Evolutionary conservation across 1,140 invertebrate species (phyloP).

Genomic region (Camponotus pennsylvanicus): DNA sequence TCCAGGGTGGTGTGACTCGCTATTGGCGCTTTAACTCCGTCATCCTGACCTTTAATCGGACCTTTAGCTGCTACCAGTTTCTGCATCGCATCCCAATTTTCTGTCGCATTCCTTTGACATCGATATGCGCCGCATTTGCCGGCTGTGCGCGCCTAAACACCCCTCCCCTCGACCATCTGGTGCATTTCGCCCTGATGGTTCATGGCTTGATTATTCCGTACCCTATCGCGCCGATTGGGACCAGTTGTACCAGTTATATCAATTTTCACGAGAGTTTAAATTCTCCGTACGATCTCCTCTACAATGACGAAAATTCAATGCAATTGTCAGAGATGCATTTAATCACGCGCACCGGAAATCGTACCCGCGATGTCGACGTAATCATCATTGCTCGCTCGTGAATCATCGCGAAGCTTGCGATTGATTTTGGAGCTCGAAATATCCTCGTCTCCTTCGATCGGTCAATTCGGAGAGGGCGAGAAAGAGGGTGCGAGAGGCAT

Average conservation of each 20-base stretch:
- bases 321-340: not conserved
- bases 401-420: not conserved
- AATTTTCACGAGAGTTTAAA: not conserved
- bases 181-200: not conserved
- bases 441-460: slow-evolving; percentile 57
- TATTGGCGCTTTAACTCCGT: slow-evolving; percentile 25
- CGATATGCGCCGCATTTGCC: slow-evolving; percentile 9
- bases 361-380: not conserved
- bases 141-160: slow-evolving; percentile 23
- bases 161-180: not conserved
- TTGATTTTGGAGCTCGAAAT: slow-evolving; percentile 2
- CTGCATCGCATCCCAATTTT: not conserved
- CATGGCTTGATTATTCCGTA: not conserved
- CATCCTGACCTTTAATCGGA: slow-evolving; percentile 51
- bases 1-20: not conserved
- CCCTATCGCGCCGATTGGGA: not conserved
- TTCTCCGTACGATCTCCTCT: not conserved
- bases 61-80: not conserved
- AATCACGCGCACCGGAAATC: not conserved
- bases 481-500: not conserved
- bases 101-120: not conserved
- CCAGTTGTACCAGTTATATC: not conserved
- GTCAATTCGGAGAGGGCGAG: not conserved
- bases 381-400: not conserved
- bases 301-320: not conserved